These are phyloP conservation scores for Ellobium chinense DNA, from an alignment of 2,888 invertebrate species.

Conservation along the genomic window DNA sequence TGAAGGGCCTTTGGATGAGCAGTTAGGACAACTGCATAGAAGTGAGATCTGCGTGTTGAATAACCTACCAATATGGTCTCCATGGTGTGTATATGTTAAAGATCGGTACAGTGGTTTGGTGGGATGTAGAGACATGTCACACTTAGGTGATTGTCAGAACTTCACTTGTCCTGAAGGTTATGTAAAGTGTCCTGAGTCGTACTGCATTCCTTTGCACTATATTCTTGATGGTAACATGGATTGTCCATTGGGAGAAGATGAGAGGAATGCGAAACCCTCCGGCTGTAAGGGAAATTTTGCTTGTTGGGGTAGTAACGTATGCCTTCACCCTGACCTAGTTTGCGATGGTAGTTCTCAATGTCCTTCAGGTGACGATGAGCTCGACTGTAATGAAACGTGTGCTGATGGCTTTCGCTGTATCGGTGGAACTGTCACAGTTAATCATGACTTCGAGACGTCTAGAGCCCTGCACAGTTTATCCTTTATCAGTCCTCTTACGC, in stretches of 20 bases:
- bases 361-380: not conserved
- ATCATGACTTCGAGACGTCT: not conserved
- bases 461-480: not conserved
- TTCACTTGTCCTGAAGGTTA: slow-evolving; percentile 1
- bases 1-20: too few relatives aligned
- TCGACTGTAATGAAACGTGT: not conserved
- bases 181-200: not conserved
- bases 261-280: not conserved
- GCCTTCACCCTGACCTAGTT: slow-evolving; percentile 2
- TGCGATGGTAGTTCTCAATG: not conserved
- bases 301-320: not conserved
- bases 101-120: not conserved
- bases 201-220: slow-evolving; percentile 17
- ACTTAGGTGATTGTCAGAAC: not conserved
- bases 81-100: not conserved
- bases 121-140: not conserved
- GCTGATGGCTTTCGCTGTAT: not conserved
- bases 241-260: slow-evolving; percentile 15
- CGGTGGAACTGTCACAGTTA: not conserved
- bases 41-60: too few relatives aligned
- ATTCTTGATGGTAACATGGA: not conserved
- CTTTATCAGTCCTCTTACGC: not conserved
- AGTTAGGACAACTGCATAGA: too few relatives aligned
- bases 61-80: too few relatives aligned
- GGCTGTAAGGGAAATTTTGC: not conserved